These are phyloP conservation scores for Struthio camelus DNA, from an alignment of 2,113 vertebrate species.

Conservation along the genomic window DNA sequence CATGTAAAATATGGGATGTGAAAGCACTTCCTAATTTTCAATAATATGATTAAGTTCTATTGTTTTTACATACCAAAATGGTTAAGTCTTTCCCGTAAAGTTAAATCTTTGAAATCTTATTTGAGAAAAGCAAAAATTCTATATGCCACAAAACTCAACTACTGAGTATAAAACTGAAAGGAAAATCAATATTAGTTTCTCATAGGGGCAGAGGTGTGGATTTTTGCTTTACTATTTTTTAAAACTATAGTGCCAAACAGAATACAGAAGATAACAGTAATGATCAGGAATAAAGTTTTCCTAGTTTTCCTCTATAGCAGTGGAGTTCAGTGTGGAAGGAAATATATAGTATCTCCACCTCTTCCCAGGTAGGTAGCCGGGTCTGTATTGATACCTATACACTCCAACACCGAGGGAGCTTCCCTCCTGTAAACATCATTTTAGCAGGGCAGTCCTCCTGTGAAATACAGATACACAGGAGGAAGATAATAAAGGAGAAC, in stretches of 20 bases:
- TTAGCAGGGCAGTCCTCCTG: neutral
- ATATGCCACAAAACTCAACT: neutral
- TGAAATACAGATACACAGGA: neutral
- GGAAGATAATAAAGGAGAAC: neutral
- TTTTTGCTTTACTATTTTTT: neutral
- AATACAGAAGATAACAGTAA: neutral
- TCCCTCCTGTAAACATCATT: neutral
- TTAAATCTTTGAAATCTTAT: neutral
- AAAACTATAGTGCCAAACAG: neutral
- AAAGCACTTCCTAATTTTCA: slow-evolving; percentile 27
- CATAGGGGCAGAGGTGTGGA: neutral
- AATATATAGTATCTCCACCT: neutral
- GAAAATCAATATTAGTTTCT: neutral
- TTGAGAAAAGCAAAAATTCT: neutral
- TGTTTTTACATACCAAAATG: slow-evolving; percentile 48
- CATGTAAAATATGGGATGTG: slow-evolving; percentile 49
- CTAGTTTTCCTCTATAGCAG: neutral
- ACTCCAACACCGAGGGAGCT: neutral
- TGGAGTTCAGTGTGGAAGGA: neutral
- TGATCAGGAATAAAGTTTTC: neutral
- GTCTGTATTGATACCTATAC: neutral
- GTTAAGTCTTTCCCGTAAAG: neutral
- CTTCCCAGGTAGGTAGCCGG: neutral
- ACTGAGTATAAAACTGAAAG: neutral
- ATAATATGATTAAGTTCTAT: slow-evolving; percentile 10